phyloP scores from a whole-genome alignment of 2,797 vertebrate species.

The Acrocephalus scirpaceus region DNA sequence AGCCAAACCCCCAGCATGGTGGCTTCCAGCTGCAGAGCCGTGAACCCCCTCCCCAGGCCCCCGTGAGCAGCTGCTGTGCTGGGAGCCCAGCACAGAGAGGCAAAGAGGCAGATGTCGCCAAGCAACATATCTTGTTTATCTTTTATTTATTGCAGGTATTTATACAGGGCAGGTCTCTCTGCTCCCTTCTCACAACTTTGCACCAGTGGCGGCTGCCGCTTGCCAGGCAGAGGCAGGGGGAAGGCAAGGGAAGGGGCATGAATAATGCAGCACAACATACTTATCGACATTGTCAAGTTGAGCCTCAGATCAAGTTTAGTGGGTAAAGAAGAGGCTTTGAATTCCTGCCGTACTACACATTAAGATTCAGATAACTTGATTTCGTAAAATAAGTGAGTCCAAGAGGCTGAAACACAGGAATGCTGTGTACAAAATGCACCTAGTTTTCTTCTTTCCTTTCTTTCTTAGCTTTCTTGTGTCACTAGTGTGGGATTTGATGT shows the following conservation, averaged over 20 bases:
- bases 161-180: slow-evolving; percentile 42
- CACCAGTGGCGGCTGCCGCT: neutral
- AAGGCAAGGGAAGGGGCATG: slow-evolving; percentile 34
- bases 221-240: slow-evolving; percentile 41
- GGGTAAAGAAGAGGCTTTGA: slow-evolving; percentile 46
- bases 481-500: neutral
- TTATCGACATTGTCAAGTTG: slow-evolving; percentile 57
- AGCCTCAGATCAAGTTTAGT: slow-evolving; percentile 12
- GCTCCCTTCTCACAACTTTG: slow-evolving; percentile 4
- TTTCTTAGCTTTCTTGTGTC: neutral
- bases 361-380: slow-evolving; percentile 53
- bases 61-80: neutral
- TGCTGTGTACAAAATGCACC: neutral
- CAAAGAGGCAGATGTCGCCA: slow-evolving; percentile 33
- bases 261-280: slow-evolving; percentile 60
- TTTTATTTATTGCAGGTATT: slow-evolving; percentile 65
- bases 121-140: slow-evolving; percentile 57
- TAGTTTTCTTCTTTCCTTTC: neutral
- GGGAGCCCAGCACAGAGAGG: neutral
- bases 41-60: neutral
- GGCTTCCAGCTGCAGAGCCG: slow-evolving; percentile 55
- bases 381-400: neutral
- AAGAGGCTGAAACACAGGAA: neutral
- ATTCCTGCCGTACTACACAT: neutral
- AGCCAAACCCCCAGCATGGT: slow-evolving; percentile 27